These are phyloP conservation scores for Craseonycteris thonglongyai DNA, from an alignment of 2,113 vertebrate genomes.

Conservation along the genomic window DNA sequence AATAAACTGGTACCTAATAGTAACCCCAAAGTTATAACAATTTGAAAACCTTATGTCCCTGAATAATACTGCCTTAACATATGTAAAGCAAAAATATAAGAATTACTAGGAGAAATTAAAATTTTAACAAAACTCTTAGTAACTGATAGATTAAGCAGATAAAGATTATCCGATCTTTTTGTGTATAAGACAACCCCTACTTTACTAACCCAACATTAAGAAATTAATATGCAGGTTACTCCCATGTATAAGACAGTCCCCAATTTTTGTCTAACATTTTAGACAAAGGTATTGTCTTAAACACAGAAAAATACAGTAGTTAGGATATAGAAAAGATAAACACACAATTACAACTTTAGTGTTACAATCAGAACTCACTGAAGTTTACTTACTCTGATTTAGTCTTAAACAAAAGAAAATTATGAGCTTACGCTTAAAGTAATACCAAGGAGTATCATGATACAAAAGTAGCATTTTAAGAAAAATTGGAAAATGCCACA, in stretches of 20 bases:
- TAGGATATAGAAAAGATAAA: not conserved
- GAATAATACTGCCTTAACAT: not conserved
- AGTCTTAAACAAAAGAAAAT: constrained; percentile 49
- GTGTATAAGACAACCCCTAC: too few relatives aligned
- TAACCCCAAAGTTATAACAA: too few relatives aligned
- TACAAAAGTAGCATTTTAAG: constrained; percentile 52
- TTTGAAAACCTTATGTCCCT: too few relatives aligned
- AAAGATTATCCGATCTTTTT: too few relatives aligned
- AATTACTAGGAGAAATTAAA: not conserved
- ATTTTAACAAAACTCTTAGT: not conserved
- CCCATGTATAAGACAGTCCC: too few relatives aligned
- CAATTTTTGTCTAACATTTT: too few relatives aligned
- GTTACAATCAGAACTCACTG: not conserved
- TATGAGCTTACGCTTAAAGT: not conserved
- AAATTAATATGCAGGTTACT: too few relatives aligned
- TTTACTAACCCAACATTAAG: too few relatives aligned
- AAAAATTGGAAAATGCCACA: constrained; percentile 37
- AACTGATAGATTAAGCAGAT: not conserved
- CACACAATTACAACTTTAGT: not conserved
- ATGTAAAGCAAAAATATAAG: not conserved
- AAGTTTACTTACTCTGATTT: constrained; percentile 32
- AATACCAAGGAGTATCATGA: constrained; percentile 32
- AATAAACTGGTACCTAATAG: too few relatives aligned
- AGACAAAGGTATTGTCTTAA: too few relatives aligned
- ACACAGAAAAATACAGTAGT: too few relatives aligned